Evolutionary conservation across 2,888 invertebrate species (phyloP).

Genomic region (Callyntrura sp.): DNA sequence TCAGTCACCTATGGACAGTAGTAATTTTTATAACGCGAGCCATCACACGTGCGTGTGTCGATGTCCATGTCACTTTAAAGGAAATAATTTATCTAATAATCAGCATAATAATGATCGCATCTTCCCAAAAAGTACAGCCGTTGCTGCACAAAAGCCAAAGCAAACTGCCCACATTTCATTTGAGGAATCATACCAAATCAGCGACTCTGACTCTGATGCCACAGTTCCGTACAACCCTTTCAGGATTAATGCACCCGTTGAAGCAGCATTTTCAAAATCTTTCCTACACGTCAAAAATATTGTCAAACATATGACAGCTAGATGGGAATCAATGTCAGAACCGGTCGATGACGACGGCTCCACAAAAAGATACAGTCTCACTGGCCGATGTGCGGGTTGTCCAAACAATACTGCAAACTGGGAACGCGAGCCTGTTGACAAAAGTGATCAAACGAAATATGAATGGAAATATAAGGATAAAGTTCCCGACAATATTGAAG

Average conservation of each 20-base stretch:
- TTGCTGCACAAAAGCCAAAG: not conserved
- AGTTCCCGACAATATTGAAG: not conserved
- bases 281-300: constrained; percentile 56
- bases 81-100: not conserved
- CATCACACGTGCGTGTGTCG: not conserved
- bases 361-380: not conserved
- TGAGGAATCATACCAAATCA: not conserved
- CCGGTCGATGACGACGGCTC: constrained; percentile 8
- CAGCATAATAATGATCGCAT: not conserved
- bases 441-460: constrained; percentile 16
- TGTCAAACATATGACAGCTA: constrained; percentile 57
- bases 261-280: constrained; percentile 47
- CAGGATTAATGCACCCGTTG: not conserved
- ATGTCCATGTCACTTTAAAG: not conserved
- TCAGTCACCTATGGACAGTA: not conserved
- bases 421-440: constrained; percentile 16
- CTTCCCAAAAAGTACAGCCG: not conserved
- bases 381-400: not conserved
- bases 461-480: constrained; percentile 22
- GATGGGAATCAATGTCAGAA: constrained; percentile 52
- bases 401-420: not conserved
- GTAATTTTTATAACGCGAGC: not conserved
- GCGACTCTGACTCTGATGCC: not conserved
- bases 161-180: too few species aligned
- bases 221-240: not conserved